Percentiles rank a stretch among this genome's conserved stretches.
Conservation (phyloP, 2,113 vertebrate genomes). For the Hypocryptadius cinnamomeus region DNA sequence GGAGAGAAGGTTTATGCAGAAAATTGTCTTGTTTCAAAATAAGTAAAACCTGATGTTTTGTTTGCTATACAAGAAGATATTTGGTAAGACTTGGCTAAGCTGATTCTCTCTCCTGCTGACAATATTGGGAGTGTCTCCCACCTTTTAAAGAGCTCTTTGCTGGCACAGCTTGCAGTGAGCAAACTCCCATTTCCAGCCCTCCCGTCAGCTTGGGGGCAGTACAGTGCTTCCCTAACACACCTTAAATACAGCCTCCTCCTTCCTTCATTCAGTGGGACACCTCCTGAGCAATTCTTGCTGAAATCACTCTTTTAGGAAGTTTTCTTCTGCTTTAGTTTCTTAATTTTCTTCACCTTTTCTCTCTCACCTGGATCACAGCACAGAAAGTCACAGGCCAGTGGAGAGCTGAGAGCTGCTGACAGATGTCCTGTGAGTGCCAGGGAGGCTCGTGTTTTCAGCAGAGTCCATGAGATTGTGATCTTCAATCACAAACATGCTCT, state of each 20-base stretch:
- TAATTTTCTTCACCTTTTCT: background rate
- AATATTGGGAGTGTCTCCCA: background rate
- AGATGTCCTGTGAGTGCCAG: slow-evolving; percentile 42
- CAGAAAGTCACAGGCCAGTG: slow-evolving; percentile 4
- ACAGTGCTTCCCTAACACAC: background rate
- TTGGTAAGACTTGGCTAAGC: background rate
- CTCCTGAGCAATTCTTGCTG: background rate
- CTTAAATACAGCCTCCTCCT: background rate
- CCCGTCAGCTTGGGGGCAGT: background rate
- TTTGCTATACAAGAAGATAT: background rate
- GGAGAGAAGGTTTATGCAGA: background rate
- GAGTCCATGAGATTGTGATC: slow-evolving; percentile 53
- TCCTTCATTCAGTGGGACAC: background rate
- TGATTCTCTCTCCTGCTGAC: background rate
- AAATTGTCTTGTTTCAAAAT: background rate
- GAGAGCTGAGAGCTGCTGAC: slow-evolving; percentile 51
- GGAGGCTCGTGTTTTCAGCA: slow-evolving; percentile 47
- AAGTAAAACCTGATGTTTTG: background rate
- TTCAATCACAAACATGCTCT: slow-evolving; percentile 33
- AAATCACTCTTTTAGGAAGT: background rate
- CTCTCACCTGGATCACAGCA: background rate
- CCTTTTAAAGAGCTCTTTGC: background rate
- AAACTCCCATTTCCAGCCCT: background rate
- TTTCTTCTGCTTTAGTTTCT: background rate
- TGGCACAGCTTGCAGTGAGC: background rate